These are phyloP conservation scores for Caenorhabditis briggsae DNA, from an alignment of 1,140 invertebrate species.

Conservation along the genomic window DNA sequence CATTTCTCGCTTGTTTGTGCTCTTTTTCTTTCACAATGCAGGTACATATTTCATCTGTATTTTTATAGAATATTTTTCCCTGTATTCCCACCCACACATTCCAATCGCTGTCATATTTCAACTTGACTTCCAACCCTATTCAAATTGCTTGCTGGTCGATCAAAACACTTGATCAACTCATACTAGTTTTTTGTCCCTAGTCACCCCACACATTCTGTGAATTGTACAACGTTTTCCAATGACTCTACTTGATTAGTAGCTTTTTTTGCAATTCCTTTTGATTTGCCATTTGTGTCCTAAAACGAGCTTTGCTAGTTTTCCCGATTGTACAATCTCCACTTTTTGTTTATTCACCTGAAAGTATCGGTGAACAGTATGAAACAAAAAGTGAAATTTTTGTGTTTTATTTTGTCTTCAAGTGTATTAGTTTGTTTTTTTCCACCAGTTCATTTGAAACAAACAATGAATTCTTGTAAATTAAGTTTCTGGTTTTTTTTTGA, in stretches of 20 bases:
- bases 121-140: not conserved
- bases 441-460: too few species aligned
- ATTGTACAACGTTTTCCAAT: conserved; percentile 19
- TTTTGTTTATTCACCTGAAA: conserved; percentile 43
- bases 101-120: conserved; percentile 1
- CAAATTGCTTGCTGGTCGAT: conserved; percentile 46
- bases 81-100: conserved; percentile 18
- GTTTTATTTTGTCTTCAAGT: not conserved
- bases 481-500: too few species aligned
- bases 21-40: not conserved
- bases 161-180: not conserved
- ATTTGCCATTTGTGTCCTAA: not conserved
- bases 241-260: not conserved
- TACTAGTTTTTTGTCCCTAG: not conserved
- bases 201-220: conserved; percentile 9
- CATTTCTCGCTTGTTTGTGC: not conserved
- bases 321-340: conserved; percentile 3
- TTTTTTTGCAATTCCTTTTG: not conserved
- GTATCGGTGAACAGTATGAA: conserved; percentile 6
- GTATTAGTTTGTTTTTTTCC: not conserved
- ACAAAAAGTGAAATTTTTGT: not conserved
- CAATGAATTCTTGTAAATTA: too few species aligned
- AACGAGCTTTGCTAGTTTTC: conserved; percentile 42
- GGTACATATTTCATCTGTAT: conserved; percentile 16
- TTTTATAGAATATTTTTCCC: not conserved